Evolutionary conservation across 1,140 invertebrate genomes (phyloP).

Genomic region (Lepidurus couesii): DNA sequence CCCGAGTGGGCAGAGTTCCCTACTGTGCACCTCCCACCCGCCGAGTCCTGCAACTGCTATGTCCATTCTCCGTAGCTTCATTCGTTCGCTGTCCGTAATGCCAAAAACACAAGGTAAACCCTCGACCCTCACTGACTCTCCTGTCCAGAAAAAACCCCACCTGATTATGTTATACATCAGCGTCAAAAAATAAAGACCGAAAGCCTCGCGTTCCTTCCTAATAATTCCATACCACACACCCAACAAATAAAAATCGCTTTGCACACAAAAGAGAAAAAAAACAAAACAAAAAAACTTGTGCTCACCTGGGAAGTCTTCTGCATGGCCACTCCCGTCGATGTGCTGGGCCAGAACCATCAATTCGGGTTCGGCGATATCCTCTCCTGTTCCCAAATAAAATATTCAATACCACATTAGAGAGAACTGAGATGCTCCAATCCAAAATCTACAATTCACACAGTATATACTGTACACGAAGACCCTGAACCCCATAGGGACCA

Average conservation of each 20-base stretch:
- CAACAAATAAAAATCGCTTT: not conserved
- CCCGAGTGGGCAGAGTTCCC: conserved; percentile 16
- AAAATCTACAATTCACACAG: not conserved
- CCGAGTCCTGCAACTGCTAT: conserved; percentile 2
- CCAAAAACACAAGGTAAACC: conserved; percentile 6
- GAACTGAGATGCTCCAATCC: not conserved
- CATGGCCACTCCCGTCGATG: not conserved
- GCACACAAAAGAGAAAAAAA: not conserved
- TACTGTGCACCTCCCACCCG: conserved; percentile 4
- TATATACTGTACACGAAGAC: too few relatives aligned
- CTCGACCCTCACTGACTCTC: not conserved
- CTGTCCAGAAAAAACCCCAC: not conserved
- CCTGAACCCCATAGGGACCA: too few relatives aligned
- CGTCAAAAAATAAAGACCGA: not conserved
- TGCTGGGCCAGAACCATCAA: not conserved
- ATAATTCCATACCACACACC: not conserved
- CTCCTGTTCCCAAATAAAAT: not conserved
- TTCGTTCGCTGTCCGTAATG: not conserved
- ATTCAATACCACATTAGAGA: not conserved
- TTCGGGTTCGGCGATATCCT: not conserved
- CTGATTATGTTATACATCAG: conserved; percentile 6
- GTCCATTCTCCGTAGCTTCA: not conserved
- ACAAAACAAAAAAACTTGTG: not conserved
- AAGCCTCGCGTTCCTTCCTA: not conserved
- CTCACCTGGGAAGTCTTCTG: not conserved